Base-by-base conservation (phyloP, 2,797 vertebrate species). In the Parambassis ranga region DNA sequence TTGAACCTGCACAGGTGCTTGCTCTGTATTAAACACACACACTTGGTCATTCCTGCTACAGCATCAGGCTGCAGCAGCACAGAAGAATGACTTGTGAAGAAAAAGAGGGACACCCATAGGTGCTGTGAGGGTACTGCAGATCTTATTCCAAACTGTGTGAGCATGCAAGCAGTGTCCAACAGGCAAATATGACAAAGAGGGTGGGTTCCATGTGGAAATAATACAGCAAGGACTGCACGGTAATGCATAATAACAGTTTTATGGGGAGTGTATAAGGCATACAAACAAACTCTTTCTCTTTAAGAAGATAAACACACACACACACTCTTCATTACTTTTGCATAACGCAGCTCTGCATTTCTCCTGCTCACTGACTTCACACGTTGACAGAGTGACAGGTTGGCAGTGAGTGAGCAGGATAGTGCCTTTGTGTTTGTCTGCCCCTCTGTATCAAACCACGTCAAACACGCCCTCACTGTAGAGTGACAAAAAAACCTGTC, bases 91-190 rank as follows among this genome's bases (percentile, higher is more conserved):
- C 63, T 92, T 85, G 37, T 77, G 75, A 92, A 93, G 92, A 91
- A 92, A 91, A 92, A 93, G 92, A 93, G 91, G 86, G 92, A 93
- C 92, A 92, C 90, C 92, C 79, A 88, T 83, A 83, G 92, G 90
- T 66, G 60, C 20, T 37, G 62, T 2, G 10, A 14, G 13, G 62
- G 86, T 83, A 93, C 89, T 93, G 84, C 92, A 87, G 1, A 57
- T 24, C 15, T n/a, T 9, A 3, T 46, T 43, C 35, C 15, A 33
- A n/a, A 39, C 47, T 28, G 8, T 11, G 13, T 30, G 38, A 52
- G 18, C 36, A 69, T 9, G 39, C 43, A 70, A 68, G 11, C 15
- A 15, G 33, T 26, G 57, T 41, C 15, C 36, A 41, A 65, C 39
- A 48, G 44, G 53, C 31, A 50, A 37, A 44, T 15, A 57, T 5